Base-by-base conservation (phyloP, 1,140 invertebrate species). In the Piezodorus guildinii region DNA sequence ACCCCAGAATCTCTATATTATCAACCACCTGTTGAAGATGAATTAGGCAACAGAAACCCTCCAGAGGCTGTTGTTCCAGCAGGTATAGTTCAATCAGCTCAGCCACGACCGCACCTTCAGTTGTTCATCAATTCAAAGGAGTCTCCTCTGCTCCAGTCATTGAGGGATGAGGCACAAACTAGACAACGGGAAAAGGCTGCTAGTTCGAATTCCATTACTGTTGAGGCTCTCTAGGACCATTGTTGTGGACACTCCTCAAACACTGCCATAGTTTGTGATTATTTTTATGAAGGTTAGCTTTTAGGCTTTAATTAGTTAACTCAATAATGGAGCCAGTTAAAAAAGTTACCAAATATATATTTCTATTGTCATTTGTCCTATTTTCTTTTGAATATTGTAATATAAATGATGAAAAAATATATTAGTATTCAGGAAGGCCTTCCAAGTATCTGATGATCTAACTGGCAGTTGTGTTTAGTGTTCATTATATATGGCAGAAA, bases 51-150 rank as follows among this genome's bases (percentile, higher is more conserved):
- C 60, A 62, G 68, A 54, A 64, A 63, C 16, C 68, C 69, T n/a
- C 66, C 70, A 12, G 66, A 71, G 58, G 69, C 68, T 0, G 65
- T 71, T 5, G 52, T 67, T 25, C 71, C 71, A 1, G 68, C 71
- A 4, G 71, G 71, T 15, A 70, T 72, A 27, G 70, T 72, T n/a
- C 71, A 72, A 58, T 72, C 71, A 8, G 62, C 71, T 9, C 65
- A 66, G 44, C 71, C 71, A 2, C 52, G 60, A 6, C 67, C 68
- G 15, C 67, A 51, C 60, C 65, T 70, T 5, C 63, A 67, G 34
- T 39, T 67, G 27, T 72, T 72, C 65, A 51, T 69, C 62, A 72
- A 72, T 67, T 69, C 68, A 14, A 72, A 72, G 54, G 71, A 72
- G 44, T 70, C 69, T 12, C 65, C 68, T 2, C 23, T 68, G 1